Conservation (phyloP, 2,797 vertebrate species). For the Sylvilagus floridanus region DNA sequence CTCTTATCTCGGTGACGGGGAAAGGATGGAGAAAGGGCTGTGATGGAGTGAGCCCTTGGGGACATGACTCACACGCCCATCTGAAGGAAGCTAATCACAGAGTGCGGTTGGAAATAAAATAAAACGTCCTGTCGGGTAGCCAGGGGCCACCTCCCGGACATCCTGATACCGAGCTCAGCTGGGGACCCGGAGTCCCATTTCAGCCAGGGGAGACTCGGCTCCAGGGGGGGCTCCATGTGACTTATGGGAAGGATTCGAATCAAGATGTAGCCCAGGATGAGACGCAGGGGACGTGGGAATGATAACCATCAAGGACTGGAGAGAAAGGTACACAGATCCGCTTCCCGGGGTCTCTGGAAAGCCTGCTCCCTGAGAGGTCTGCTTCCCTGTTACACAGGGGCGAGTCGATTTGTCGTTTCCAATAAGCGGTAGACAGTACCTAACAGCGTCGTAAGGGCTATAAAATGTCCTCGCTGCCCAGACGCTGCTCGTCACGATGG, state of each 20-base stretch:
- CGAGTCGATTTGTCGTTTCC: background rate
- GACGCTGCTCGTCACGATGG: fast-evolving
- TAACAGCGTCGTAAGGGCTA: fast-evolving
- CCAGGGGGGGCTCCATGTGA: slow-evolving; percentile 11
- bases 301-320: background rate
- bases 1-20: slow-evolving; percentile 53
- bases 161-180: background rate
- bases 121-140: fast-evolving
- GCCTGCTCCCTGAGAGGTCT: fast-evolving
- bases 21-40: background rate
- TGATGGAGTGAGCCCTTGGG: fast-evolving
- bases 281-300: background rate
- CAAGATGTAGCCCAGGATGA: background rate
- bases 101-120: background rate
- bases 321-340: background rate
- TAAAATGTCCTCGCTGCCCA: background rate
- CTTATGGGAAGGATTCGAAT: background rate
- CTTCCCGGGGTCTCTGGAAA: fast-evolving
- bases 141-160: fast-evolving
- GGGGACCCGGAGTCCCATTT: background rate
- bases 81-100: background rate
- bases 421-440: background rate
- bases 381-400: background rate
- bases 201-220: background rate
- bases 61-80: background rate